Conservation (phyloP, 2,888 invertebrate genomes). For the Cheilosia scutellata region DNA sequence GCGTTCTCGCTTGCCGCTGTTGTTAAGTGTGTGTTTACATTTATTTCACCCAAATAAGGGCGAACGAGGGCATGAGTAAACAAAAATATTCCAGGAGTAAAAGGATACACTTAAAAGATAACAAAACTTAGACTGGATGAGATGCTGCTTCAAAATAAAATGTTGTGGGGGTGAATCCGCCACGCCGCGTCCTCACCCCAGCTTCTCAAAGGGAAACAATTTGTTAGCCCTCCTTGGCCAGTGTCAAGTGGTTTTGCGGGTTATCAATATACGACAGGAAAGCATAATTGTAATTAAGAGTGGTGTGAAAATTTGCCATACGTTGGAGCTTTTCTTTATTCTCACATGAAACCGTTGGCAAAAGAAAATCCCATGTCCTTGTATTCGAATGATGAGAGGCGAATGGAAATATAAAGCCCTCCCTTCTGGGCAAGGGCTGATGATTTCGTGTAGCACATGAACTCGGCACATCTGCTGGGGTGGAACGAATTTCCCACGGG, state of each 20-base stretch:
- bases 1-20: conserved; percentile 14
- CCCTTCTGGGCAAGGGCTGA: conserved; percentile 18
- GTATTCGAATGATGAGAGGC: conserved; percentile 9
- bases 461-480: conserved; percentile 79
- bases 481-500: conserved; percentile 83
- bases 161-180: conserved; percentile 11
- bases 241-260: conserved; percentile 77
- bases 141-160: neutral
- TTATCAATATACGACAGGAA: conserved; percentile 31
- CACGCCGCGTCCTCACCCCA: conserved; percentile 2
- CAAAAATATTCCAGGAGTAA: neutral
- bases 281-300: conserved; percentile 21
- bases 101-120: conserved; percentile 49
- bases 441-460: conserved; percentile 48
- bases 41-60: conserved; percentile 46
- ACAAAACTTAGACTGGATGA: conserved; percentile 23
- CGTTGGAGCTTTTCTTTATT: conserved; percentile 77
- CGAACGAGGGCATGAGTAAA: conserved; percentile 43
- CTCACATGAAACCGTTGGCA: neutral
- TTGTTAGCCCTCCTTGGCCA: conserved; percentile 63
- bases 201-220: conserved; percentile 58
- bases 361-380: conserved; percentile 25
- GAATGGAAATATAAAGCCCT: conserved; percentile 24
- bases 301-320: conserved; percentile 84
- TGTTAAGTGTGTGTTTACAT: conserved; percentile 49